Evolutionary conservation across 2,888 invertebrate genomes (phyloP), one percentile per base, ranked within the genome.

Genomic region (Xylota segnis): DNA sequence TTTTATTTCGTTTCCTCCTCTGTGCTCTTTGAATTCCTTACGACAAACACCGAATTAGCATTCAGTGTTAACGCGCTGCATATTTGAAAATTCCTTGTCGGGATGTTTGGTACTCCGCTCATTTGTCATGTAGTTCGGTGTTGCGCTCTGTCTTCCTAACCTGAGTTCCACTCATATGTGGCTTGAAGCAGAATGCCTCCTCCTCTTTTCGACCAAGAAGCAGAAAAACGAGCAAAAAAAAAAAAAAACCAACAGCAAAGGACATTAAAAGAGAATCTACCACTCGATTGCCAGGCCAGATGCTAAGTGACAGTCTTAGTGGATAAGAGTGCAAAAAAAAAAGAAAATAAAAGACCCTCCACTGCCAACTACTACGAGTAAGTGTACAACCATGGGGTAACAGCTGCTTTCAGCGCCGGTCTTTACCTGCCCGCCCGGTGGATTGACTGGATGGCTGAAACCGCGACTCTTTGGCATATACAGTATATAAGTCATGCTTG

Each of bases 401-500:
- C 76, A 76, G 76, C 76, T 76, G 76, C 76, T 58, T 76, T 68
- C 59, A 68, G 59, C 66, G 59, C 50, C 50, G 58, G 66, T 58
- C 66, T 27, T 40, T 40, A 63, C 29, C n/a, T 52, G 37, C 37
- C 70, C 12, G 9, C 5, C 32, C 4, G 10, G 47, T 32, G 43
- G 47, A 81, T 58, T 61, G 52, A 9, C 54, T 68, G 61, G 54
- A 59, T 61, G 45, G 14, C 40, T 45, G 34, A 66, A n/a, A 43
- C 59, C 32, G 72, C 74, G 59, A 56, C 72, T 72, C 16, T 61
- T 50, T 77, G 65, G 52, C 59, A 74, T 18, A 71, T 14, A 71
- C 47, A 34, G 54, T 79, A 63, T 58, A 78, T 76, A 86, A 86
- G 76, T 86, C 86, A 86, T 82, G 82, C 59, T 82, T 86, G 86